A percentile compares a stretch with the other conserved stretches of the same genome.
Conservation (phyloP, 2,113 vertebrate species). For the Hemibagrus wyckioides region DNA sequence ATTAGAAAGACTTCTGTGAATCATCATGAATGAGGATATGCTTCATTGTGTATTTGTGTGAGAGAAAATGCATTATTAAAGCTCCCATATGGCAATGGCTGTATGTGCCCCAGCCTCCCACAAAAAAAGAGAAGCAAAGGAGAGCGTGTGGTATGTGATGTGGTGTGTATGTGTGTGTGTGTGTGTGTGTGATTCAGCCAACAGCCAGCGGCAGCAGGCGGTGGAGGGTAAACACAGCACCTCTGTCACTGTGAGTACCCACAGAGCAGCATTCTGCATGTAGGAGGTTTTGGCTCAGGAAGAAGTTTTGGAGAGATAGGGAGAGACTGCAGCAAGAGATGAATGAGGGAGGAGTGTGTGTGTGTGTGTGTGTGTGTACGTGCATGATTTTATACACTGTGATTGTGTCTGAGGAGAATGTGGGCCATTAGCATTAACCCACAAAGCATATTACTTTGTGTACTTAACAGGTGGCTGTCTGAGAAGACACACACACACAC, state of each 20-base stretch:
- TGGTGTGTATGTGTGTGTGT: constrained; percentile 10
- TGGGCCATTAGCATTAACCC: constrained; percentile 39
- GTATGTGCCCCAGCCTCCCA: constrained; percentile 55
- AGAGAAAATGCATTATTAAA: constrained; percentile 56
- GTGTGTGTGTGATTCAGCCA: constrained; percentile 17
- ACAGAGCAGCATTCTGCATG: constrained; percentile 38
- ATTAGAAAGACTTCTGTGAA: constrained; percentile 68
- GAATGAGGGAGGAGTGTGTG: not conserved
- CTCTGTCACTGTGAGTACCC: constrained; percentile 35
- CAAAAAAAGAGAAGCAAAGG: constrained; percentile 54
- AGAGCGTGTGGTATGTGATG: constrained; percentile 39
- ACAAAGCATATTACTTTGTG: not conserved
- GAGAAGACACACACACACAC: not conserved
- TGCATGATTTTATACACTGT: not conserved
- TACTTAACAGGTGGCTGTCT: not conserved
- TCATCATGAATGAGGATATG: constrained; percentile 49
- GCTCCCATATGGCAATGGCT: constrained; percentile 68
- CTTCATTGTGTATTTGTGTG: constrained; percentile 27
- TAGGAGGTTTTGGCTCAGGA: constrained; percentile 47
- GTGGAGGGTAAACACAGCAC: constrained; percentile 47
- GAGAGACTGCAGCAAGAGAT: constrained; percentile 14
- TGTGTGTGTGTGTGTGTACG: constrained; percentile 22
- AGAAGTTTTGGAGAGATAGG: constrained; percentile 29
- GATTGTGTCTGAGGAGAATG: constrained; percentile 21
- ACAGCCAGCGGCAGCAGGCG: constrained; percentile 31